Conservation (phyloP, 2,113 vertebrate genomes). For the Bucco capensis region DNA sequence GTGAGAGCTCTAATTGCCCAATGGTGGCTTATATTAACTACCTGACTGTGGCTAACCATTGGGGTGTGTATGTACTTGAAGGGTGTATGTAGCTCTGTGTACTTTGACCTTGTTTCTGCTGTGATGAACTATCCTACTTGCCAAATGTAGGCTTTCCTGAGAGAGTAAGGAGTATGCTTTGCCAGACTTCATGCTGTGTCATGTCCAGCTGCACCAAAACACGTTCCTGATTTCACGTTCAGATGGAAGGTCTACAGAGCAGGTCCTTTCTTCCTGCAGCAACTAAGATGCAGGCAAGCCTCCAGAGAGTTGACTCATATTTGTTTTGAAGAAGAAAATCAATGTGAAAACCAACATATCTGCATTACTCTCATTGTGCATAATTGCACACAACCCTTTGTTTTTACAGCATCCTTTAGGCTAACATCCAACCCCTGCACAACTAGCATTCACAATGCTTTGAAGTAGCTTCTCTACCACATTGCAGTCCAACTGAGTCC, state of each 20-base stretch:
- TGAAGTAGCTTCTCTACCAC: background rate
- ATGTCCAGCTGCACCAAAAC: background rate
- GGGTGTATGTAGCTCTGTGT: background rate
- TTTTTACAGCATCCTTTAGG: background rate
- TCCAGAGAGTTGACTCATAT: background rate
- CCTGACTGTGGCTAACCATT: background rate
- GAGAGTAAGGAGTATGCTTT: background rate
- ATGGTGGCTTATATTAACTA: background rate
- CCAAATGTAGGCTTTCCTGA: background rate
- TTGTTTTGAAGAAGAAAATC: background rate
- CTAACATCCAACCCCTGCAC: background rate
- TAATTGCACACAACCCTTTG: background rate
- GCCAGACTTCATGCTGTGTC: background rate
- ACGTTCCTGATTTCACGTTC: background rate
- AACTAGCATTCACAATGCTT: background rate
- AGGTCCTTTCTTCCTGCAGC: background rate
- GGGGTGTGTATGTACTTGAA: background rate
- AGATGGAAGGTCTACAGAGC: background rate
- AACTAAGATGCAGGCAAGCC: background rate
- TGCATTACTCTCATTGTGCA: background rate
- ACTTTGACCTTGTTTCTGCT: constrained; percentile 3
- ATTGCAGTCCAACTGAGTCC: background rate
- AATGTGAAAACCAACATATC: background rate
- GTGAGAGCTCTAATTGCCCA: background rate
- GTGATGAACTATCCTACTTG: background rate